Evolutionary conservation across 2,888 invertebrate species (phyloP), one percentile per base, ranked within the genome.

Genomic region (Dolichopus griseipennis): DNA sequence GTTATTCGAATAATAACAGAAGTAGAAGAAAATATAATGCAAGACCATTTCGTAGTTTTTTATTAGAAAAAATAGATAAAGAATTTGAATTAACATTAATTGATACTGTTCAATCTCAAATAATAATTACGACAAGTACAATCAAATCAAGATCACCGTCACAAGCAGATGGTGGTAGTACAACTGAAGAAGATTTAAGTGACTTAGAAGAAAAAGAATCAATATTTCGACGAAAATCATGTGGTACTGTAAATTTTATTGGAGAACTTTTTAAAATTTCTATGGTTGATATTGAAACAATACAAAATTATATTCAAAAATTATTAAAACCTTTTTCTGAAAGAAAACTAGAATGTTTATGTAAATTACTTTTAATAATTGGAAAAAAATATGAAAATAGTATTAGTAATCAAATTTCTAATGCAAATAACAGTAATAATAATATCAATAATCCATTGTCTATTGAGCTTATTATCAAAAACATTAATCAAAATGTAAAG

Each of bases 291-390:
- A 83, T 86, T 2, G 89, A 87, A 74, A 94, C 95, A 72, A 95
- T 95, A 92, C 85, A 88, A 69, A 85, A 87, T 73, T 95, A 95
- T 79, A 87, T 95, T 77, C 83, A 84, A 65, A 85, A 88, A 73
- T 83, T 95, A 71, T 83, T 95, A 63, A 84, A 86, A 7, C 85
- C 87, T 74, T 83, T 85, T 66, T 91, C 92, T 76, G 94, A 95
- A 79, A 95, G 95, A 76, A 90, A 89, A 75, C 83, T 94, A 2
- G 95, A 95, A 81, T 94, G 95, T 78, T 83, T 95, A n/a, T 95
- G 95, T 81, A 90, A 92, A 80, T 83, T 96, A 69, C 83, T 95
- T 61, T 89, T 91, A 10, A 95, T 95, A 0, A 89, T 95, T 72
- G 95, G 95, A 10, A 89, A 90, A 79, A 90, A 89, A 76, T 82